A percentile compares a stretch with the other conserved stretches of the same genome.
These are phyloP conservation scores for Epinephelus moara DNA, from an alignment of 2,113 vertebrate species.

Conservation along the genomic window DNA sequence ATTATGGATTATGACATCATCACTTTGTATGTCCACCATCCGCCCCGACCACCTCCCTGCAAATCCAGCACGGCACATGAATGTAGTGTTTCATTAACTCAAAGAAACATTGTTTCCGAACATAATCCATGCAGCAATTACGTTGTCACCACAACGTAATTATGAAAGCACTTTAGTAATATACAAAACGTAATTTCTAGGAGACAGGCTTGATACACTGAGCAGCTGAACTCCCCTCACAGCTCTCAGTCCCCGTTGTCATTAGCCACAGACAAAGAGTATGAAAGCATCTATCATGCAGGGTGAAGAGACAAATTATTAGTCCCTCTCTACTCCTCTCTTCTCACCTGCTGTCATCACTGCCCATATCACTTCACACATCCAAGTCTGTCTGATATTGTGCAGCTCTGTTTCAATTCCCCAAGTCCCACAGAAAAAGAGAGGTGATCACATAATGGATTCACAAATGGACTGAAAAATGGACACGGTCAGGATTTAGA, in stretches of 20 bases:
- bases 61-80: too few species aligned
- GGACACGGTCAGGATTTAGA: neutral
- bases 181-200: too few species aligned
- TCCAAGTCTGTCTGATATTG: conserved; percentile 27
- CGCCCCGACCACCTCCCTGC: too few species aligned
- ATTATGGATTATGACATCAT: too few species aligned
- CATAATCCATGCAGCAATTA: too few species aligned
- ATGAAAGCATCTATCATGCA: conserved; percentile 14
- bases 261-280: conserved; percentile 41
- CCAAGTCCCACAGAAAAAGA: conserved; percentile 26
- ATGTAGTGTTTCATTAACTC: too few species aligned
- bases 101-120: too few species aligned
- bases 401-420: conserved; percentile 31
- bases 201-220: too few species aligned
- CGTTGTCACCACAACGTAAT: too few species aligned
- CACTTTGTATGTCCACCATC: too few species aligned
- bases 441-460: conserved; percentile 19
- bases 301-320: conserved; percentile 17
- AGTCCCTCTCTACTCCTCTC: conserved; percentile 1
- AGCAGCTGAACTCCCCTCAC: neutral
- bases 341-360: conserved; percentile 48
- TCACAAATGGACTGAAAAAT: conserved; percentile 21
- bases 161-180: too few species aligned
- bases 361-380: conserved; percentile 48
- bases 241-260: conserved; percentile 3